Evolutionary conservation across 2,113 vertebrate species (phyloP).

Genomic region (Rattus rattus): DNA sequence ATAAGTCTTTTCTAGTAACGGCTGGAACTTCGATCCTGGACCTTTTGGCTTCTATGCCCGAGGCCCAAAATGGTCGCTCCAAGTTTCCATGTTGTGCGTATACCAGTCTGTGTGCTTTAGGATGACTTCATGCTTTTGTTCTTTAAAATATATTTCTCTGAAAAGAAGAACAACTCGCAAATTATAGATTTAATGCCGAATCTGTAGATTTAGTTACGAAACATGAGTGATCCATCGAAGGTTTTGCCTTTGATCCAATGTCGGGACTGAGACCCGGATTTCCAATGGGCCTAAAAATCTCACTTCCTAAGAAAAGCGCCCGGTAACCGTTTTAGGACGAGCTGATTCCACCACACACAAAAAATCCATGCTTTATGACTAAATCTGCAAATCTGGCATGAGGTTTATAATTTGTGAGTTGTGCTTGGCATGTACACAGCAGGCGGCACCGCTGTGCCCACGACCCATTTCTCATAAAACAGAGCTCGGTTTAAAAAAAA

Average conservation of each 20-base stretch:
- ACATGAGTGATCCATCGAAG: slow-evolving; percentile 69
- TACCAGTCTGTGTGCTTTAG: background rate
- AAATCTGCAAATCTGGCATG: too few species aligned
- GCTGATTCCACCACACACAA: slow-evolving; percentile 62
- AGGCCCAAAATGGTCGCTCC: background rate
- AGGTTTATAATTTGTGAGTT: too few species aligned
- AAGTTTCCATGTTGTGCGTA: background rate
- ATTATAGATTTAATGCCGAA: slow-evolving; percentile 56
- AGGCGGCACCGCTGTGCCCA: background rate
- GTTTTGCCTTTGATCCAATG: slow-evolving; percentile 67
- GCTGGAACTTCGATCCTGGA: background rate
- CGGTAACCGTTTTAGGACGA: slow-evolving; percentile 67
- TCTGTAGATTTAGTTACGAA: slow-evolving; percentile 58
- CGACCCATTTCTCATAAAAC: slow-evolving; percentile 28
- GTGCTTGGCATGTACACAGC: too few species aligned
- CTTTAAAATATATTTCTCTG: slow-evolving; percentile 19
- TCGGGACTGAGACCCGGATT: slow-evolving; percentile 72
- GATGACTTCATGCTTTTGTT: slow-evolving; percentile 43
- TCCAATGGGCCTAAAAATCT: slow-evolving; percentile 60
- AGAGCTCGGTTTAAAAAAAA: slow-evolving; percentile 21
- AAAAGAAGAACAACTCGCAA: slow-evolving; percentile 24
- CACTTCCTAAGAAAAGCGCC: slow-evolving; percentile 48
- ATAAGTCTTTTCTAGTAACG: background rate
- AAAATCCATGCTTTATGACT: too few species aligned
- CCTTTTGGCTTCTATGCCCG: background rate